Conservation (phyloP, 2,888 invertebrate genomes). For the Chironomus riparius region DNA sequence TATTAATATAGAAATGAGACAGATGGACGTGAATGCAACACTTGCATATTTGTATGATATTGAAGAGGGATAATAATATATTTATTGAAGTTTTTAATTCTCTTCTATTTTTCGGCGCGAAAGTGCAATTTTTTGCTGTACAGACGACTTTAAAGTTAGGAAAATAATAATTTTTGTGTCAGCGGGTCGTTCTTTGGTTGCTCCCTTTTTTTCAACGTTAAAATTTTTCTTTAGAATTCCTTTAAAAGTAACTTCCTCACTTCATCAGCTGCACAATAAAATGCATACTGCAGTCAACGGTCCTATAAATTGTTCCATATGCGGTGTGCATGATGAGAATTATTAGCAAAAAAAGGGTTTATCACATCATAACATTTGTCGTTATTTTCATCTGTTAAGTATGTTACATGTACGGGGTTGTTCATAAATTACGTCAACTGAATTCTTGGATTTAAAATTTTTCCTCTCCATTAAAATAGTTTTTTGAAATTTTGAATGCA, state of each 20-base stretch:
- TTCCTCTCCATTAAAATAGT: too few species aligned
- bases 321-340: neutral
- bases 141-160: neutral
- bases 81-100: neutral
- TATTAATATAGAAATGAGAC: slow-evolving; percentile 1
- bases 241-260: too few species aligned
- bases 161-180: neutral
- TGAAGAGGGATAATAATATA: neutral
- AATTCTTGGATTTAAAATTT: too few species aligned
- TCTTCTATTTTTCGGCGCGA: slow-evolving; percentile 15
- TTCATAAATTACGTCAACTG: too few species aligned
- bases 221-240: too few species aligned
- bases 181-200: too few species aligned
- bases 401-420: neutral
- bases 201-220: neutral
- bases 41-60: neutral
- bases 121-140: slow-evolving; percentile 8
- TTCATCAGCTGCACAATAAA: neutral
- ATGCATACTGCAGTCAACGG: neutral
- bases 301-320: neutral
- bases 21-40: slow-evolving; percentile 22
- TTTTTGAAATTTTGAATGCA: too few species aligned
- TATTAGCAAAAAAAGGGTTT: neutral
- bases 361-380: neutral
- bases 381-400: neutral